Conservation (phyloP, 2,797 vertebrate species). For the Hylomyscus alleni region DNA sequence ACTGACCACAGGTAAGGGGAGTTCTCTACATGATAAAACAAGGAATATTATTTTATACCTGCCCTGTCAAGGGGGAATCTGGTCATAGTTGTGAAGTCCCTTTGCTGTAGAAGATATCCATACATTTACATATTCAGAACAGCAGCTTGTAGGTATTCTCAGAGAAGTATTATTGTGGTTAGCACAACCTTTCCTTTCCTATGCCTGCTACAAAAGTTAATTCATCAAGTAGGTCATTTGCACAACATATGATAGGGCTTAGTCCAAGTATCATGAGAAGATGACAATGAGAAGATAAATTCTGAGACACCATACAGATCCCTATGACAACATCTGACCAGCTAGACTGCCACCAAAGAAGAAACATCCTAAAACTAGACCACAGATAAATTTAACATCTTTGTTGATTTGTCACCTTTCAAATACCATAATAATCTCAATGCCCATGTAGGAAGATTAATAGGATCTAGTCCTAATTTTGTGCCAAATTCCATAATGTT, state of each 20-base stretch:
- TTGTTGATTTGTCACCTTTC: not conserved
- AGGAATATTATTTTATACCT: not conserved
- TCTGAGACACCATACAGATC: not conserved
- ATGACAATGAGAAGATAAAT: not conserved
- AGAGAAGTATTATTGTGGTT: not conserved
- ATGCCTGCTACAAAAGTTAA: not conserved
- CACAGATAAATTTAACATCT: not conserved
- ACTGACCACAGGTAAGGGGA: not conserved
- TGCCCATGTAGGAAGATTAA: not conserved
- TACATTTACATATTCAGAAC: not conserved
- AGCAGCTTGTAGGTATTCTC: not conserved
- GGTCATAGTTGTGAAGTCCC: not conserved
- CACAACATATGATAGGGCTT: not conserved
- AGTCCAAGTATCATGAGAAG: not conserved
- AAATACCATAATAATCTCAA: not conserved
- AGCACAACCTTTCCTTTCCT: not conserved
- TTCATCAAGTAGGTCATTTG: constrained; percentile 12
- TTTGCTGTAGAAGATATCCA: not conserved
- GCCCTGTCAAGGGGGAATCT: not conserved
- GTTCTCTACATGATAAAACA: not conserved
- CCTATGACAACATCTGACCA: not conserved
- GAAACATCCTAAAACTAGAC: not conserved
- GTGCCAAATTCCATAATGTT: constrained; percentile 12
- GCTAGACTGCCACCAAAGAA: not conserved
- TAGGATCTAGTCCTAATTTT: not conserved